These are phyloP conservation scores for Conchocele bisecta DNA, from an alignment of 2,888 invertebrate genomes.

Conservation along the genomic window DNA sequence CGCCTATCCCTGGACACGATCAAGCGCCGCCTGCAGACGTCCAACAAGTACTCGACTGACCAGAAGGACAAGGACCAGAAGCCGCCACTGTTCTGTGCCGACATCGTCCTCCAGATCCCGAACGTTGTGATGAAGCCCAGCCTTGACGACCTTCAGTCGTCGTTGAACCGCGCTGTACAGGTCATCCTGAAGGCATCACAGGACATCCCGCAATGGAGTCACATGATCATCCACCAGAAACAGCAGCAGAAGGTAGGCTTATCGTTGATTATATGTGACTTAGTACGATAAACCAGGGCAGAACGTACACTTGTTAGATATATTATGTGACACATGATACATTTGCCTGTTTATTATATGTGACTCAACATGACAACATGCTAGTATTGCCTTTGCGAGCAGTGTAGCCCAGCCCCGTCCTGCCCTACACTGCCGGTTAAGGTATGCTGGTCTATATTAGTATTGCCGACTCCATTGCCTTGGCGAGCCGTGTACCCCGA, in stretches of 20 bases:
- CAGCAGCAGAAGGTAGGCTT: constrained; percentile 79
- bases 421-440: no score
- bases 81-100: constrained; percentile 88
- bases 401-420: no score
- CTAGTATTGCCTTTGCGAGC: no score
- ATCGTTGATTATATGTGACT: background rate
- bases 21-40: constrained; percentile 81
- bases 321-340: no score
- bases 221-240: constrained; percentile 84
- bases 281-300: no score
- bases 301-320: no score
- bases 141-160: constrained; percentile 95
- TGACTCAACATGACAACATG: no score
- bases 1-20: constrained; percentile 82
- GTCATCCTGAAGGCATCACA: constrained; percentile 93
- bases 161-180: constrained; percentile 91
- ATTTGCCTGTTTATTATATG: no score
- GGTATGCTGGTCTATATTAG: no score
- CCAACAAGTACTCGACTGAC: constrained; percentile 78
- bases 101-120: constrained; percentile 93
- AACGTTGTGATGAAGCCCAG: constrained; percentile 93
- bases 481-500: no score
- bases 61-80: constrained; percentile 74
- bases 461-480: no score
- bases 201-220: constrained; percentile 96